Percentiles rank a stretch among this genome's conserved stretches.
Conservation (phyloP, 2,888 invertebrate species). For the Eupithecia exiguata region DNA sequence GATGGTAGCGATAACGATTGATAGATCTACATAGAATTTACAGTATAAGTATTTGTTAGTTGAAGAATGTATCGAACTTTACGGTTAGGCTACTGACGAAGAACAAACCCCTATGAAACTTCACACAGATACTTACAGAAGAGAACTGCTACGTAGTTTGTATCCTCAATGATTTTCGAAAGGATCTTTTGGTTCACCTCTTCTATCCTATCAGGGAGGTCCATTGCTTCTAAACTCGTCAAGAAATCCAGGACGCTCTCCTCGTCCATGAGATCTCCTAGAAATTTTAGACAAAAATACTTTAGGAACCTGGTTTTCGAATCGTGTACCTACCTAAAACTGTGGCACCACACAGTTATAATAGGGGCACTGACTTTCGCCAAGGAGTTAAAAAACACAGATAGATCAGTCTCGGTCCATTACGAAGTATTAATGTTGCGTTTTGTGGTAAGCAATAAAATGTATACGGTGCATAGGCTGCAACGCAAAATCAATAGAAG, state of each 20-base stretch:
- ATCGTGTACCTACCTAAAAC: not conserved
- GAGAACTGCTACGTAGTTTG: slow-evolving; percentile 95
- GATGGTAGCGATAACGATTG: slow-evolving; percentile 57
- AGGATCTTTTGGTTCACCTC: slow-evolving; percentile 96
- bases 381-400: not conserved
- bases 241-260: slow-evolving; percentile 96
- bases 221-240: slow-evolving; percentile 97
- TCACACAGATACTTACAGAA: slow-evolving; percentile 91
- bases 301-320: not conserved
- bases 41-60: slow-evolving; percentile 74
- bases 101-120: slow-evolving; percentile 57
- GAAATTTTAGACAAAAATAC: slow-evolving; percentile 48
- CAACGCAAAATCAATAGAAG: not conserved
- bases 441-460: not conserved
- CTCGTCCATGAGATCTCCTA: slow-evolving; percentile 97
- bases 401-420: not conserved
- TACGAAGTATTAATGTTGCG: not conserved
- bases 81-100: slow-evolving; percentile 71
- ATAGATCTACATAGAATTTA: slow-evolving; percentile 68
- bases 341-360: not conserved
- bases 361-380: not conserved
- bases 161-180: slow-evolving; percentile 94
- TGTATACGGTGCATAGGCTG: not conserved
- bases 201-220: slow-evolving; percentile 96
- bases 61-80: slow-evolving; percentile 68